Evolutionary conservation across 2,113 vertebrate genomes (phyloP), one percentile per base, ranked within the genome.

Genomic region (Fregetta grallaria): DNA sequence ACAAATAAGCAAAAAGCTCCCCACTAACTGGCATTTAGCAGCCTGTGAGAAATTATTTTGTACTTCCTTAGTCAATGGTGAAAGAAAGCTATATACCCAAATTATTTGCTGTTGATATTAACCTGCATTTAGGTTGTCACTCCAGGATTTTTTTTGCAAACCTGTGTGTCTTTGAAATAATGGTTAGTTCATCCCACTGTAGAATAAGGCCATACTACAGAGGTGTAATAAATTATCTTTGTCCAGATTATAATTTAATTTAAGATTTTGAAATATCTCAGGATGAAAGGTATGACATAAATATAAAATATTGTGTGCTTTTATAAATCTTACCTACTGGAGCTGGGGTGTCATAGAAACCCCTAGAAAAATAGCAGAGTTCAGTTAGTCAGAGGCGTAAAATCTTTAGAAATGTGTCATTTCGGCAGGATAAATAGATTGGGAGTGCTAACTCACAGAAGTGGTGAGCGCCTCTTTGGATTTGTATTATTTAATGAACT

Each of bases 1-100:
- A 74, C 32, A 95, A 90, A 86, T 47, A 92, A 84, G 53, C 27
- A 32, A 75, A 86, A 65, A 53, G 13, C 49, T 20, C 66, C 62
- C 92, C 53, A 59, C 72, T 65, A 86, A 36, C 26, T 87, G 92
- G 52, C 47, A 77, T 90, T 95, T 96, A 95, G 53, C 91, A 95
- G 42, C 42, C 50, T 90, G 32, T 66, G 53, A 92, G 86, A 82
- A 84, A 94, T 81, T 25, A 87, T 92, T 94, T 81, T 63, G 62
- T 80, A 42, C 55, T 90, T 88, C 16, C 13, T 42, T 58, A 75
- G 55, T 38, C 38, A 80, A 20, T 88, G 38, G 59, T 77, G 63
- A 58, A 78, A 62, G 55, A 13, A 73, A 94, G 29, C 40, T 79
- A 13, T 65, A 27, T 58, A 59, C 29, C 25, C 45, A 56, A 76